These are phyloP conservation scores for Ceratosolen fusciceps DNA, from an alignment of 1,140 invertebrate genomes.

Conservation along the genomic window DNA sequence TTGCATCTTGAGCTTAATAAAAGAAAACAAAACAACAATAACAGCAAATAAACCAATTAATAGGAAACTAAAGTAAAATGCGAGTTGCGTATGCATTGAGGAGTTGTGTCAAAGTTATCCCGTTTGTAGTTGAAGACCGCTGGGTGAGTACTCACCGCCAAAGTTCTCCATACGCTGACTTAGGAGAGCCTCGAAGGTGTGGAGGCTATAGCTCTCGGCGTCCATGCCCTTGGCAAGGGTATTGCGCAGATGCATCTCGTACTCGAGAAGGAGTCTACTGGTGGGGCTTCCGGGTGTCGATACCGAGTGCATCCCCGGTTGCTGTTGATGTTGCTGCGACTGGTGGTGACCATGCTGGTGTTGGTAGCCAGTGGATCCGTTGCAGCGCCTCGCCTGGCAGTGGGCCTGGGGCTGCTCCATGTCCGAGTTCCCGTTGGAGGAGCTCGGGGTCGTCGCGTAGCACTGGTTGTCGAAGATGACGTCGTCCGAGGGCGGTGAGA, in stretches of 20 bases:
- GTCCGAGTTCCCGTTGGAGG: conserved; percentile 90
- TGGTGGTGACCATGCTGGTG: conserved; percentile 9
- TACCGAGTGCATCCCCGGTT: conserved; percentile 68
- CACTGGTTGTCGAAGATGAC: conserved; percentile 94
- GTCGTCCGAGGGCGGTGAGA: conserved; percentile 91
- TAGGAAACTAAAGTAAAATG: too few relatives aligned
- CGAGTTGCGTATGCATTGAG: too few relatives aligned
- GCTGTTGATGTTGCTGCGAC: conserved; percentile 58
- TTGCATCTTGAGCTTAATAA: too few relatives aligned
- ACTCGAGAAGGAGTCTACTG: conserved; percentile 88
- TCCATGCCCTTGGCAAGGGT: conserved; percentile 95
- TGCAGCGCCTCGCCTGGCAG: conserved; percentile 66
- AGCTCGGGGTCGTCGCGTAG: conserved; percentile 92
- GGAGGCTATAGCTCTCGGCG: conserved; percentile 92
- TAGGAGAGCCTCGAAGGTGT: conserved; percentile 92
- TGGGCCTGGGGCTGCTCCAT: conserved; percentile 79
- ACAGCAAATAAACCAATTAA: too few relatives aligned
- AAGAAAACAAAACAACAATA: too few relatives aligned
- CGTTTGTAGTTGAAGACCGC: conserved; percentile 68
- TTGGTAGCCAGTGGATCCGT: neutral
- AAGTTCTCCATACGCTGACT: conserved; percentile 96
- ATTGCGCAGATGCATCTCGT: conserved; percentile 95
- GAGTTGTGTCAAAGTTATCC: too few relatives aligned
- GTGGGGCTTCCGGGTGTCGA: conserved; percentile 90
- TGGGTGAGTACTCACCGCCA: conserved; percentile 81